Conservation (phyloP, 2,797 vertebrate genomes). For the Peromyscus aztecus region DNA sequence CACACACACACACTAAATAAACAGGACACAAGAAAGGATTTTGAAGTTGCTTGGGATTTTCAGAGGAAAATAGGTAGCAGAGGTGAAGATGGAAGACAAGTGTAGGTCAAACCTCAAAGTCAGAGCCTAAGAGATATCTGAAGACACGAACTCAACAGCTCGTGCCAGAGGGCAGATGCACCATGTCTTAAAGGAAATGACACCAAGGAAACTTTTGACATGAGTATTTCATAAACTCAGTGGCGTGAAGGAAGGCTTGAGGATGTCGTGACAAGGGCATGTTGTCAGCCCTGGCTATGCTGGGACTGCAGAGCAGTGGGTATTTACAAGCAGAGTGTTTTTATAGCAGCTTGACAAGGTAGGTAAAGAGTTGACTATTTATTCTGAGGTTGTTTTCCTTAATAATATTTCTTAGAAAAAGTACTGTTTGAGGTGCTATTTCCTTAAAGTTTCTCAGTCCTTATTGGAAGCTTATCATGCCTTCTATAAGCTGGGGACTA, state of each 20-base stretch:
- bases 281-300: neutral
- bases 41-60: conserved; percentile 18
- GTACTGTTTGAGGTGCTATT: neutral
- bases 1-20: neutral
- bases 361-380: neutral
- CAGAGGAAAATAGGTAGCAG: neutral
- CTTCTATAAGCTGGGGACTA: neutral
- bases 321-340: neutral
- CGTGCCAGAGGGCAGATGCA: neutral
- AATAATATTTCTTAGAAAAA: neutral
- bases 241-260: neutral
- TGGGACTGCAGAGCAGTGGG: neutral
- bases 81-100: neutral
- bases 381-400: neutral
- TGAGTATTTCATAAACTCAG: neutral
- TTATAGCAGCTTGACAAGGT: neutral
- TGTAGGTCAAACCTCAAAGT: neutral
- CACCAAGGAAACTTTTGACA: neutral
- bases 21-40: neutral
- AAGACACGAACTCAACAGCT: neutral
- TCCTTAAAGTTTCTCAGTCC: neutral
- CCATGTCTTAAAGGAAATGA: neutral
- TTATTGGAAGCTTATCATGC: neutral
- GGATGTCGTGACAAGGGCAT: neutral
- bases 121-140: neutral